Conservation (phyloP, 2,113 vertebrate genomes). For the Montifringilla adamsi region DNA sequence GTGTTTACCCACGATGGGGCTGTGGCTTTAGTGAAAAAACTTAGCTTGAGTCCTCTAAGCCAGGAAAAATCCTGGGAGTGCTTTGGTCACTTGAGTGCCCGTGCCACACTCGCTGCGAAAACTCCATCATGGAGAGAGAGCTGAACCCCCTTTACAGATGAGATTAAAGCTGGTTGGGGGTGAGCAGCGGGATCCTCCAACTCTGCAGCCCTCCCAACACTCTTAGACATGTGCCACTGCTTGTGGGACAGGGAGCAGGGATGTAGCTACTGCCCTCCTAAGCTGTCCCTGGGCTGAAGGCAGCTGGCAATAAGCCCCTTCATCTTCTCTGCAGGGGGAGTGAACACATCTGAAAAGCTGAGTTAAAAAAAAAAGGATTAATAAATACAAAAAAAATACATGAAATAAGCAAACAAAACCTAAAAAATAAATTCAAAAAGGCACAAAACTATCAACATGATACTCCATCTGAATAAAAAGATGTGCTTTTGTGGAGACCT, state of each 20-base stretch:
- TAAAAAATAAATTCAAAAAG: not conserved
- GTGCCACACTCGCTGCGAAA: accelerated
- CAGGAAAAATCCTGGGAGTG: not conserved
- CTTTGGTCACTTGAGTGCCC: not conserved
- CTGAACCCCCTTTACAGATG: not conserved
- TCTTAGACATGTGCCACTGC: not conserved
- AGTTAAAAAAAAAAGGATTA: not conserved
- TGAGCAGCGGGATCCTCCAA: not conserved
- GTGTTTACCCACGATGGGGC: not conserved
- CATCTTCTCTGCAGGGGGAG: not conserved
- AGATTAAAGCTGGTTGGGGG: not conserved
- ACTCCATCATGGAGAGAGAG: accelerated
- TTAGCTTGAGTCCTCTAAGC: not conserved
- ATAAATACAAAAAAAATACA: not conserved
- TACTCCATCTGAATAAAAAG: not conserved
- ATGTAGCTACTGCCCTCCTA: not conserved
- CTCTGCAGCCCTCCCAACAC: not conserved
- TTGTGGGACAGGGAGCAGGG: not conserved
- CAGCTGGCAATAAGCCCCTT: not conserved
- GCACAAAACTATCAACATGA: not conserved
- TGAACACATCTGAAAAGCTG: not conserved
- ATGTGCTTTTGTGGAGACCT: not conserved
- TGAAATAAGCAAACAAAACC: not conserved
- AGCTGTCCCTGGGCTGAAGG: not conserved
- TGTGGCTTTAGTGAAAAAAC: not conserved